Percentiles rank a stretch among this genome's conserved stretches.
These are phyloP conservation scores for Sceloporus undulatus DNA, from an alignment of 2,113 vertebrate species.

Conservation along the genomic window DNA sequence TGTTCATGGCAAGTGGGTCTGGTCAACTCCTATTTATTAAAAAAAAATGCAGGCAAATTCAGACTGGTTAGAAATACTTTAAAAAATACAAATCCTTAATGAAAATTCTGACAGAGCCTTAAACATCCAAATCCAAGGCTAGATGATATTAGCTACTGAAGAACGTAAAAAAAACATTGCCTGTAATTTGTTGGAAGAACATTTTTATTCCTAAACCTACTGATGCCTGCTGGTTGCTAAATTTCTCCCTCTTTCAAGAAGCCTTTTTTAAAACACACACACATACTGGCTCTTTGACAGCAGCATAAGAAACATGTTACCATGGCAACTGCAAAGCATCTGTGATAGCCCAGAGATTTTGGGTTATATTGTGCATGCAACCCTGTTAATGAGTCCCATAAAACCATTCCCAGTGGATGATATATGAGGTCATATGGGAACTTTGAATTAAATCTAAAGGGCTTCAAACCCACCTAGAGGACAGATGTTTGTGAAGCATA, in stretches of 20 bases:
- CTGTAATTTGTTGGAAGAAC: conserved; percentile 58
- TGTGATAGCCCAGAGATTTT: conserved; percentile 71
- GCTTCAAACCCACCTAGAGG: conserved; percentile 56
- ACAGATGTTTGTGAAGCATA: neutral
- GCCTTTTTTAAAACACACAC: conserved; percentile 48
- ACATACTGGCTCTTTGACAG: conserved; percentile 59
- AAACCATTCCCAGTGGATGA: conserved; percentile 42
- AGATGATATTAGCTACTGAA: conserved; percentile 47
- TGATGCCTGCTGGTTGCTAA: conserved; percentile 66
- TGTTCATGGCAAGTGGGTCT: conserved; percentile 31
- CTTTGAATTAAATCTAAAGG: conserved; percentile 63
- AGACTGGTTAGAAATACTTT: conserved; percentile 23
- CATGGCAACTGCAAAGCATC: conserved; percentile 76
- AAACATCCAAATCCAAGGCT: conserved; percentile 45
- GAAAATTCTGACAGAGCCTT: conserved; percentile 42
- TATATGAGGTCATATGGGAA: conserved; percentile 64
- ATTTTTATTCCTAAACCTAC: conserved; percentile 67
- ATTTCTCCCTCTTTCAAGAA: conserved; percentile 67
- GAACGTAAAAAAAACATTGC: conserved; percentile 48
- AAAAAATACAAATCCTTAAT: conserved; percentile 35
- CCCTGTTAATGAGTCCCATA: conserved; percentile 68
- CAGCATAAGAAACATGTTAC: conserved; percentile 69
- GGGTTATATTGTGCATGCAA: conserved; percentile 65
- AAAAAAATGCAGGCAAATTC: conserved; percentile 37
- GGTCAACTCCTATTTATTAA: conserved; percentile 34